Base-by-base conservation (phyloP, 1,140 invertebrate genomes). In the Diachasmimorpha longicaudata region DNA sequence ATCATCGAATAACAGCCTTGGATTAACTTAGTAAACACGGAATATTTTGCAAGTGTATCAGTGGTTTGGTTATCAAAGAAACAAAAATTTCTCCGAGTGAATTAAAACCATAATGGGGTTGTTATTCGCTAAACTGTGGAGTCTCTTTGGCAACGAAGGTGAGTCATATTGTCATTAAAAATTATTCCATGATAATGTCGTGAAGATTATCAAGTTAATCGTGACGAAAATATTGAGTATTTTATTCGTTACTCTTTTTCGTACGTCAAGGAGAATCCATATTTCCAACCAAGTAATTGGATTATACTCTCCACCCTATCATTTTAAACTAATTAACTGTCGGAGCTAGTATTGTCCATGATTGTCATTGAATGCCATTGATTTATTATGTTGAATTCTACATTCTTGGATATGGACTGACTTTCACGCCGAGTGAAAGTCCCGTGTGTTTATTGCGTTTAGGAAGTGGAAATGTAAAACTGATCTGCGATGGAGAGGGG, bases 131-230 rank as follows among this genome's bases (percentile, higher is more conserved):
- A 75, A 75, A 37, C 21, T 75, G 13, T 75, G 74, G 74, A 75
- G 74, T 46, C 68, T 75, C n/a, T 75, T 75, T 55, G 74, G 74
- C 16, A 75, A 75, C 55, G 74, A 75, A 55, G 74, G 74, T 75
- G 48, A 75, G 74, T 70, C 21, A 25, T 63, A 19, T 63, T 63
- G 25, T 63, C 1, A 19, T 19, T 55, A 21, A 6, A 21, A 55
- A 55, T 13, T 16, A 55, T 19, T 55, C 14, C 19, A 55, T 10
- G 48, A 55, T 3, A 3, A n/a, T 55, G 19, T 1, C 19, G 1
- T 14, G 19, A 55, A 55, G 8, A 19, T 4, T 31, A 2, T 31
- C 2, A 6, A 31, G 31, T 31, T 3, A 55, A 14, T 14, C 48
- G 48, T 55, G 10, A 21, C 2, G 14, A 4, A 42, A 42, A 42